Conservation (phyloP, 2,113 vertebrate genomes). For the Phaethornis superciliosus region DNA sequence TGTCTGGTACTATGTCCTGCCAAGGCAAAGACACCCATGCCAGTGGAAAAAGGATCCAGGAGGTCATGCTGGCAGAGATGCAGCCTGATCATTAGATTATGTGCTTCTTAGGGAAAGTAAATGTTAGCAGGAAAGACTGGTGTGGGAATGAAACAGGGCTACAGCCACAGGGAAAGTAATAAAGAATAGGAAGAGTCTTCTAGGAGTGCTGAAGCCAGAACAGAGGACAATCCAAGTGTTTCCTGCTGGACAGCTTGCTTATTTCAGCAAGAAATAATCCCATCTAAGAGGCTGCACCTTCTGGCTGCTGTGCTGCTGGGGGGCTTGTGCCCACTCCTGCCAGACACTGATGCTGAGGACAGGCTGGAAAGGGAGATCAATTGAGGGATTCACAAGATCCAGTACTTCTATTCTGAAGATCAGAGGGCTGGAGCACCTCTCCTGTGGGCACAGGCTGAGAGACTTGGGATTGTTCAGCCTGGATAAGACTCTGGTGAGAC, state of each 20-base stretch:
- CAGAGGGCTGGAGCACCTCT: no score
- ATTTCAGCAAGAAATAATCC: background rate
- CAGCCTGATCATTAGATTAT: background rate
- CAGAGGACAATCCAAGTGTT: rapidly evolving
- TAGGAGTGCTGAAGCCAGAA: background rate
- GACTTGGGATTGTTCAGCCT: no score
- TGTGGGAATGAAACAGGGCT: background rate
- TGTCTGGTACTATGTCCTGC: background rate
- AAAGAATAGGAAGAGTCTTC: background rate
- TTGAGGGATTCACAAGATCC: background rate
- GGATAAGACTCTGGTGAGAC: no score
- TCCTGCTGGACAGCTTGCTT: no score
- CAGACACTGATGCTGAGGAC: background rate
- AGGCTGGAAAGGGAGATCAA: background rate
- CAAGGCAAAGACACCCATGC: background rate
- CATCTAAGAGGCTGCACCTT: background rate
- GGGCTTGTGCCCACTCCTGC: background rate
- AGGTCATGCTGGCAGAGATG: rapidly evolving
- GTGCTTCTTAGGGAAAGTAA: background rate
- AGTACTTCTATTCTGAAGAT: background rate
- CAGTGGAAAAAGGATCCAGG: background rate
- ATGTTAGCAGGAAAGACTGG: background rate
- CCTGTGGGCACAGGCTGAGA: no score
- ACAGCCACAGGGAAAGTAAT: background rate
- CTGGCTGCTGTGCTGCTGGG: background rate